A percentile compares a stretch with the other conserved stretches of the same genome.
phyloP scores from a whole-genome alignment of 2,888 invertebrate genomes.

The Acanthosepion pharaonis region DNA sequence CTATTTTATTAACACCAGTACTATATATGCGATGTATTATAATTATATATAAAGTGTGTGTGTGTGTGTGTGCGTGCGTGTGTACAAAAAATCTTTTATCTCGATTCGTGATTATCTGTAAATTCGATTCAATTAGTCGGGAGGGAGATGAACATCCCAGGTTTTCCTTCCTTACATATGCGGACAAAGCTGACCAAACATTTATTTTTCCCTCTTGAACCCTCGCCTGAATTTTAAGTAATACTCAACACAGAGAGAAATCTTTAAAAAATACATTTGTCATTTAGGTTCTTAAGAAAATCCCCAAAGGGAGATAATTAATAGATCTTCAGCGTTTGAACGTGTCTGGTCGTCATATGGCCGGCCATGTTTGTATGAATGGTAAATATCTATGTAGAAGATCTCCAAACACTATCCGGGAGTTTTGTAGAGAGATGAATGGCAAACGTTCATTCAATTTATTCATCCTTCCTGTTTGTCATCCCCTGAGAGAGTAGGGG shows the following conservation, averaged over 20 bases:
- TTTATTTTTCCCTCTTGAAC: not conserved
- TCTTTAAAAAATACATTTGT: not conserved
- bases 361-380: not conserved
- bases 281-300: not conserved
- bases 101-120: not conserved
- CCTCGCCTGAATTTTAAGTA: too few species aligned
- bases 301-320: conserved; percentile 33
- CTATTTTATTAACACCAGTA: too few species aligned
- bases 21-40: not conserved
- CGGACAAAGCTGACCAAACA: not conserved
- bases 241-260: not conserved
- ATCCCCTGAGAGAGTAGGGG: not conserved
- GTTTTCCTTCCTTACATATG: not conserved
- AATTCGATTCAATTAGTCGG: not conserved
- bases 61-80: not conserved
- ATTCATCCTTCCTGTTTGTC: not conserved
- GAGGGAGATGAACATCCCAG: not conserved
- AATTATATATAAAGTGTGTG: not conserved
- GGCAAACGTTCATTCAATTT: not conserved
- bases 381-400: not conserved
- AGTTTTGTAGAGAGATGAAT: not conserved
- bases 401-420: not conserved
- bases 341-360: not conserved
- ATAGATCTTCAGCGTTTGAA: not conserved
- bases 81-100: not conserved